Conservation (phyloP, 2,888 invertebrate genomes). For the Drosophila nr. perissopoda region DNA sequence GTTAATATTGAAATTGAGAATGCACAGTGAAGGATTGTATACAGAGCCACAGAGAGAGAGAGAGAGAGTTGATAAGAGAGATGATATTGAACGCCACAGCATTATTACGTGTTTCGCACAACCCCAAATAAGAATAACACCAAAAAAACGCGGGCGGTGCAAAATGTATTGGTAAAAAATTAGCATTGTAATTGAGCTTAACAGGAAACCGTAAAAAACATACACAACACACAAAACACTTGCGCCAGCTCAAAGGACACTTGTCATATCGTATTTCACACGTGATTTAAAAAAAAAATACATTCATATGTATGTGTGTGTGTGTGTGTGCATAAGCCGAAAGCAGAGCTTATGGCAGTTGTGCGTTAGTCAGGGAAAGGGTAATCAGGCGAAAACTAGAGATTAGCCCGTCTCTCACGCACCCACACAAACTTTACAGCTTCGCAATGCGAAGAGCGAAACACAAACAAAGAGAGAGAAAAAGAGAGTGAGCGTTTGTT, state of each 20-base stretch:
- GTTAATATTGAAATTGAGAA: conserved; percentile 30
- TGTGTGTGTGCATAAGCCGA: conserved; percentile 28
- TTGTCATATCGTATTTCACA: conserved; percentile 74
- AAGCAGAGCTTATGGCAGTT: conserved; percentile 58
- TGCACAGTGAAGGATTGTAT: conserved; percentile 3
- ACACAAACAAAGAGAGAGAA: background rate
- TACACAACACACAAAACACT: conserved; percentile 56
- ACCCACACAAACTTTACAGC: conserved; percentile 41
- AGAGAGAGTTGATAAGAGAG: conserved; percentile 22
- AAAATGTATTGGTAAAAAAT: conserved; percentile 57
- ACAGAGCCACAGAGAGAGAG: background rate
- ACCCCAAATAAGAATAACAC: conserved; percentile 31
- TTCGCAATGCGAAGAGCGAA: background rate
- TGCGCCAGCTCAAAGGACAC: conserved; percentile 65
- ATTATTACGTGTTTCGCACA: conserved; percentile 6
- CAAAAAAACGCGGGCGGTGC: conserved; percentile 37
- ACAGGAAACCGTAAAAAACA: conserved; percentile 85
- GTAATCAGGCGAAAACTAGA: conserved; percentile 73
- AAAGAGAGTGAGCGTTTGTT: background rate
- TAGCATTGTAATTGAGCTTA: conserved; percentile 84
- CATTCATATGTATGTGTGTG: conserved; percentile 1
- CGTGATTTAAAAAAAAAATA: conserved; percentile 73
- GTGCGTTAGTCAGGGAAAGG: conserved; percentile 56
- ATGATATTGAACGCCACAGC: conserved; percentile 26
- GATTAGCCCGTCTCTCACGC: conserved; percentile 53